Evolutionary conservation across 2,888 invertebrate genomes (phyloP).

Genomic region (Dascillus cervinus): DNA sequence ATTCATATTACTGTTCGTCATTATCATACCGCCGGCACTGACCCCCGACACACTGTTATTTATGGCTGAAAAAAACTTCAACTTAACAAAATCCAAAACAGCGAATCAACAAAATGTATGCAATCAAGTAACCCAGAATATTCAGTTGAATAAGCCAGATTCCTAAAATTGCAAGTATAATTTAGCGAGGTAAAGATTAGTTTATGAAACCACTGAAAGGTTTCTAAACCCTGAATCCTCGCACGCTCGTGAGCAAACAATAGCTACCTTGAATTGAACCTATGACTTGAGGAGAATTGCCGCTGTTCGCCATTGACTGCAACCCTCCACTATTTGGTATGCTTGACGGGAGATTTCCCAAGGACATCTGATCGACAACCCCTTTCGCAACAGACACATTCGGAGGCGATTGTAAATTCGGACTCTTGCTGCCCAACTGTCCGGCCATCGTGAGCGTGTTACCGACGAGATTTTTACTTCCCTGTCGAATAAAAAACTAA

Average conservation of each 20-base stretch:
- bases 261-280: constrained; percentile 60
- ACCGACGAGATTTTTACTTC: constrained; percentile 62
- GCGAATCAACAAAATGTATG: no score
- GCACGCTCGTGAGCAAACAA: no score
- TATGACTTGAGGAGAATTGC: constrained; percentile 63
- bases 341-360: constrained; percentile 48
- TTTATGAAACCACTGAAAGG: no score
- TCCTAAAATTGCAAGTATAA: neutral
- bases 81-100: no score
- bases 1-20: constrained; percentile 68
- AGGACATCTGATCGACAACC: constrained; percentile 56
- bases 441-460: constrained; percentile 66
- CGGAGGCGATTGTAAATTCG: constrained; percentile 77
- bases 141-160: neutral
- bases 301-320: constrained; percentile 55
- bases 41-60: constrained; percentile 53
- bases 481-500: constrained; percentile 46
- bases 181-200: neutral
- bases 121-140: neutral
- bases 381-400: constrained; percentile 68
- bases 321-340: constrained; percentile 46
- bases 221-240: no score
- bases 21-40: constrained; percentile 59
- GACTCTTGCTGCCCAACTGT: constrained; percentile 73
- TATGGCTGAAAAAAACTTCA: constrained; percentile 47